Evolutionary conservation across 2,113 vertebrate species (phyloP), one percentile per base, ranked within the genome.

Genomic region (Hippocampus guttulatus): DNA sequence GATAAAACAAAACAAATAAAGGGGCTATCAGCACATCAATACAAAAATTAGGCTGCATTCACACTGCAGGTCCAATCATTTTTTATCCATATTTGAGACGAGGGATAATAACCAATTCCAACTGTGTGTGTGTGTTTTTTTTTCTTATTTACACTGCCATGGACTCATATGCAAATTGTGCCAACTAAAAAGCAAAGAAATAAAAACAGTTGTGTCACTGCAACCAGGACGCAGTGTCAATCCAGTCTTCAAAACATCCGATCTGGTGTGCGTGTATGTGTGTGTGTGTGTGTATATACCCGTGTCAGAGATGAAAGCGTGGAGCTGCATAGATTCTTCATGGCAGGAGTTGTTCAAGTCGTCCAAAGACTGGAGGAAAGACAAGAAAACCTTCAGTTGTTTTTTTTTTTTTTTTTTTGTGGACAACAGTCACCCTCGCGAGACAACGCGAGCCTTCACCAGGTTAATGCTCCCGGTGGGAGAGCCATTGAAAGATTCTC

Each of bases 281-380:
- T 45, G 43, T 45, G 43, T 45, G 43, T 15, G 43, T 45, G 10
- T 45, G 43, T 30, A 70, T 41, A 61, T 93, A 99, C 97, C 97
- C 57, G 97, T 99, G 83, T 99, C 97, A n/a, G 97, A 98, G 89
- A 99, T 99, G 76, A 93, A 97, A 40, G 97, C 97, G 62, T 95
- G 93, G 30, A 99, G 91, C 74, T 96, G 96, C 84, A 94, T 71
- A 67, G 86, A 81, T 67, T 99, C 97, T 78, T 99, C 97, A 78
- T 94, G 86, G 89, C 94, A 91, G 67, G 95, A 91, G 78, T 89
- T 97, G 77, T 93, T 95, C 87, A 98, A 94, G 85, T 99, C 97
- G 85, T 99, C 97, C 85, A 98, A 91, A 72, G 96, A 98, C 97
- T 99, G 73, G 51, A 38, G 33, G 5, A 88, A 76, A 8, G 38